Evolutionary conservation across 1,140 invertebrate species (phyloP), one percentile per base, ranked within the genome.

Genomic region (Cydia fagiglandana): DNA sequence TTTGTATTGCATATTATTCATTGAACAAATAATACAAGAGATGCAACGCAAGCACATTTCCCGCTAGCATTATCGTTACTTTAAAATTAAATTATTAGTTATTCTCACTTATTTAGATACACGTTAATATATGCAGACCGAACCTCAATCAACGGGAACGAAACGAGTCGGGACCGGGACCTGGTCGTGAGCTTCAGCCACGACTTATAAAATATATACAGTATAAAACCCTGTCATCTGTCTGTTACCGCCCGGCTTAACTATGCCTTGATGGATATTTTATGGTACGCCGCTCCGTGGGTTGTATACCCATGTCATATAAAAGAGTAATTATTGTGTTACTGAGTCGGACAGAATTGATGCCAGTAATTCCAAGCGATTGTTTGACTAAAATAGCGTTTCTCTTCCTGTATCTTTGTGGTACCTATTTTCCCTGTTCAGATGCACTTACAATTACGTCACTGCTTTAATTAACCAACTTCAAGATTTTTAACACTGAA

Each of bases 261-360:
- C 30, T 17, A 70, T 70, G 6, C 4, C 66, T 70, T 70, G 66
- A 70, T 70, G 66, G 66, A 70, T 70, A 38, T 70, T 70, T 70
- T 70, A 70, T 70, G 66, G 66, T 34, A 70, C 56, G 24, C 66
- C n/a, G n/a, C 56, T n/a, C 66, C 30, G n/a, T 41, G 66, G n/a
- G 66, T 68, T 61, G 56, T 61, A 61, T 61, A 61, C 56, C 56
- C 56, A 61, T 61, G 56, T 61, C 56, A 61, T 61, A 61, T 61
- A 61, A 70, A 38, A 38, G 34, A 70, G 30, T 70, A 70, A 70
- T 70, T 70, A 70, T 70, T 70, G 66, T 70, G 66, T 70, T 61
- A 61, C 56, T 2, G 56, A 61, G 56, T 61, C 50, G 50, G 56
- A n/a, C 24, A 12, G 20, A 10, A 61, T 10, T 61, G 20, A 61